Conservation (phyloP, 2,888 invertebrate species). For the Mimas tiliae region DNA sequence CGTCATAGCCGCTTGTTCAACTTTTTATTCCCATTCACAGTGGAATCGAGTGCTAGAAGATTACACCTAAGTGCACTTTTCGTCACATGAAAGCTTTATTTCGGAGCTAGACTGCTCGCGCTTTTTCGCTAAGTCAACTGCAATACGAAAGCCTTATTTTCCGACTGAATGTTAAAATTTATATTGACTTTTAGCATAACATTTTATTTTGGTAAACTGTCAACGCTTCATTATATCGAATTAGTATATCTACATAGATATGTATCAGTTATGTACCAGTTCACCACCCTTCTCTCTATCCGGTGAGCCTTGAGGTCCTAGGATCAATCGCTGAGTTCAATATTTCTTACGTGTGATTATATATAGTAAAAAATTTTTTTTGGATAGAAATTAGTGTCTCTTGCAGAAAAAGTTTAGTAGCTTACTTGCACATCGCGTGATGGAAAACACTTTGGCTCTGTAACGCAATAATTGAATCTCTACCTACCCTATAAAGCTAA, state of each 20-base stretch:
- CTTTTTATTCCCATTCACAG: conserved; percentile 26
- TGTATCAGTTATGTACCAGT: too few relatives aligned
- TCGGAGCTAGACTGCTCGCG: conserved; percentile 38
- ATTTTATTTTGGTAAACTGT: background rate
- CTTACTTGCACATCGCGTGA: too few relatives aligned
- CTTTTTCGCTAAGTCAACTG: conserved; percentile 35
- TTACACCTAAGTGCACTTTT: conserved; percentile 44
- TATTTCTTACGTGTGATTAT: too few relatives aligned
- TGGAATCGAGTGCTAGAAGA: conserved; percentile 35
- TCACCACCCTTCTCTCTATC: too few relatives aligned
- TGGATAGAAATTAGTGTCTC: too few relatives aligned
- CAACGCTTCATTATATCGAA: background rate
- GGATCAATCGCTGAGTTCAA: too few relatives aligned
- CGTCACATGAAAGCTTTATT: conserved; percentile 39
- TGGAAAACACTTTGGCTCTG: too few relatives aligned
- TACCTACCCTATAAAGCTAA: background rate
- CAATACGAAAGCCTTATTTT: conserved; percentile 38
- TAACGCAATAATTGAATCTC: too few relatives aligned
- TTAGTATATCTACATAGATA: too few relatives aligned
- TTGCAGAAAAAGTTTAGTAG: too few relatives aligned
- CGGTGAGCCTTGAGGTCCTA: too few relatives aligned
- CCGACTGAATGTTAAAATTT: conserved; percentile 28
- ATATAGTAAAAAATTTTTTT: too few relatives aligned
- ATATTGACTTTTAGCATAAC: background rate
- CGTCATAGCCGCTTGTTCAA: conserved; percentile 25